phyloP scores from a whole-genome alignment of 2,888 invertebrate genomes.

The Morpho deidamia region DNA sequence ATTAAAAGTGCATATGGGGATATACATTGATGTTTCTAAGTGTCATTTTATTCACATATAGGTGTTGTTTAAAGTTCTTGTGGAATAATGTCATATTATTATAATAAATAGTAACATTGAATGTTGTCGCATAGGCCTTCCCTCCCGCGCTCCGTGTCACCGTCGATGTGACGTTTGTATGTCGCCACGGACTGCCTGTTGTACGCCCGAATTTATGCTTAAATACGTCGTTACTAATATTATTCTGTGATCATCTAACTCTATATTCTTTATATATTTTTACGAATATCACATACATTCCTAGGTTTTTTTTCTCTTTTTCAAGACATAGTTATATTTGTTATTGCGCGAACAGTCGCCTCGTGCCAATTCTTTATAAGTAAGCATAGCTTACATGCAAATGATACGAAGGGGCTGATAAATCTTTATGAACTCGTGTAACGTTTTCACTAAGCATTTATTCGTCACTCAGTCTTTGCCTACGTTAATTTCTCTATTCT shows the following conservation, averaged over 20 bases:
- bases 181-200: constrained; percentile 37
- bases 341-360: constrained; percentile 44
- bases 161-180: constrained; percentile 27
- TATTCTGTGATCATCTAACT: constrained; percentile 66
- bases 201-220: constrained; percentile 35
- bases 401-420: constrained; percentile 37
- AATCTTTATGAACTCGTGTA: constrained; percentile 35
- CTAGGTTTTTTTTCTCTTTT: constrained; percentile 55
- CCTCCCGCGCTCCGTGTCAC: constrained; percentile 44
- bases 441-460: too few species aligned
- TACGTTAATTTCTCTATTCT: too few species aligned
- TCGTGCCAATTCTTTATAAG: constrained; percentile 49
- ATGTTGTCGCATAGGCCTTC: constrained; percentile 52
- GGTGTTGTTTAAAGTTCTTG: constrained; percentile 53
- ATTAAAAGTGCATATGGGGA: constrained; percentile 51
- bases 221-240: constrained; percentile 51
- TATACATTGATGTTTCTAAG: constrained; percentile 61
- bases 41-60: constrained; percentile 49
- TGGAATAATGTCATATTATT: constrained; percentile 44
- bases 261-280: constrained; percentile 44
- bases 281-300: constrained; percentile 64
- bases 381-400: constrained; percentile 59
- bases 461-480: too few species aligned
- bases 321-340: constrained; percentile 39
- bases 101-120: constrained; percentile 28